Conservation (phyloP, 1,140 invertebrate genomes). For the Drosophila nikananu region DNA sequence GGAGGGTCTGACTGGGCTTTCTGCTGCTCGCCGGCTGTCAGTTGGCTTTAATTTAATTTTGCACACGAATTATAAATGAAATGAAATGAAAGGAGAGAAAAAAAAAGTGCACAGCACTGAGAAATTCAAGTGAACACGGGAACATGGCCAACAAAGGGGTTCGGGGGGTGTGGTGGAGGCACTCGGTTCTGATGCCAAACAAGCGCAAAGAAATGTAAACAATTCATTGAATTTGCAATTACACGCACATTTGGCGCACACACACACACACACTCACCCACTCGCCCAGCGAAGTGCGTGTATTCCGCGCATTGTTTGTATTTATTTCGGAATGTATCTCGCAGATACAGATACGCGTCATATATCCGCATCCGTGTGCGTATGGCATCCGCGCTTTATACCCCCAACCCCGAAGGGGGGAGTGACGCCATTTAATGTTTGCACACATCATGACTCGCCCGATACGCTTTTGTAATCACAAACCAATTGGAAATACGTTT, state of each 20-base stretch:
- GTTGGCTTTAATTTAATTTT: slow-evolving; percentile 84
- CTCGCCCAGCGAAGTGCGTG: slow-evolving; percentile 54
- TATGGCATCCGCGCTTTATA: slow-evolving; percentile 47
- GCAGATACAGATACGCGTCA: slow-evolving; percentile 82
- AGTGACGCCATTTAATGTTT: slow-evolving; percentile 78
- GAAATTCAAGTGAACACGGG: slow-evolving; percentile 60
- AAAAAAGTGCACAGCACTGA: slow-evolving; percentile 11
- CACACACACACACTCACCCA: slow-evolving; percentile 27
- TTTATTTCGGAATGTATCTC: slow-evolving; percentile 81
- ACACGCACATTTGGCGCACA: slow-evolving; percentile 82
- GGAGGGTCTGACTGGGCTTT: slow-evolving; percentile 11
- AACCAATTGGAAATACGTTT: slow-evolving; percentile 75
- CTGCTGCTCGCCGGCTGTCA: slow-evolving; percentile 52
- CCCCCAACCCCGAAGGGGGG: background rate
- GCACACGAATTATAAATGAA: slow-evolving; percentile 84
- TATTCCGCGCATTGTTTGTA: slow-evolving; percentile 71
- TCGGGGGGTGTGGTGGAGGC: background rate
- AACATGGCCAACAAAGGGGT: slow-evolving; percentile 58
- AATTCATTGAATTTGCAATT: slow-evolving; percentile 85
- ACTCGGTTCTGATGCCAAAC: slow-evolving; percentile 59
- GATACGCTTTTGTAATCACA: slow-evolving; percentile 82
- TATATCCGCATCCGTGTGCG: slow-evolving; percentile 73
- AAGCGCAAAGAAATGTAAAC: slow-evolving; percentile 84
- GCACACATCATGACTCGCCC: slow-evolving; percentile 77
- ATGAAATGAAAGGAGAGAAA: slow-evolving; percentile 56